Percentiles rank a stretch among this genome's conserved stretches.
These are phyloP conservation scores for Ophioninae sp. DNA, from an alignment of 2,888 invertebrate species.

Conservation along the genomic window DNA sequence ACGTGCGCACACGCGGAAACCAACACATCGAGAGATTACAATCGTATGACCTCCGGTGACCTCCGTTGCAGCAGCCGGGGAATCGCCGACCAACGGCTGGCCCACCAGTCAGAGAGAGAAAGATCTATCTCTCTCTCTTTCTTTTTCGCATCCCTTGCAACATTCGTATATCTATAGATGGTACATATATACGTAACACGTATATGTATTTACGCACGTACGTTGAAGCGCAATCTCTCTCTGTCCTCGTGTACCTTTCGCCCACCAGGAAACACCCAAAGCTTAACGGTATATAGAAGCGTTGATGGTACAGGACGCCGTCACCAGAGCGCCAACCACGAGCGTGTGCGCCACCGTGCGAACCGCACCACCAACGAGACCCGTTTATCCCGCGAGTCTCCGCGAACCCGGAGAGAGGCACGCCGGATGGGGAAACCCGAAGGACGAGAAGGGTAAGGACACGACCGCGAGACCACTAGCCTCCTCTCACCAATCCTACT, in stretches of 20 bases:
- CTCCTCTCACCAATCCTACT: slow-evolving; percentile 38
- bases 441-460: slow-evolving; percentile 1
- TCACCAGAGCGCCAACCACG: slow-evolving; percentile 53
- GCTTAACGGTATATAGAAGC: not conserved
- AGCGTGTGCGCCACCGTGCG: slow-evolving; percentile 4
- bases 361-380: slow-evolving; percentile 33
- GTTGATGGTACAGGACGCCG: slow-evolving; percentile 38
- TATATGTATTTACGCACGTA: not conserved
- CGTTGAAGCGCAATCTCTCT: not conserved
- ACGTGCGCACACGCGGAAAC: slow-evolving; percentile 41
- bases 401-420: slow-evolving; percentile 1
- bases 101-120: slow-evolving; percentile 41
- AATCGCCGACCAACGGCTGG: slow-evolving; percentile 60
- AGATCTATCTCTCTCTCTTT: slow-evolving; percentile 3
- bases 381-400: slow-evolving; percentile 1
- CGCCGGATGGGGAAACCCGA: slow-evolving; percentile 5
- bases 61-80: slow-evolving; percentile 63
- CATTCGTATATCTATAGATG: slow-evolving; percentile 8
- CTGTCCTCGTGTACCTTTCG: slow-evolving; percentile 26
- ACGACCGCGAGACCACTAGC: slow-evolving; percentile 32
- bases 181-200: not conserved
- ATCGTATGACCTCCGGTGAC: slow-evolving; percentile 72
- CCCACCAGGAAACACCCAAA: slow-evolving; percentile 32
- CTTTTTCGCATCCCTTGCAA: not conserved
- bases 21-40: slow-evolving; percentile 62